Evolutionary conservation across 2,113 vertebrate genomes (phyloP).

Genomic region (Lamprotornis superbus): DNA sequence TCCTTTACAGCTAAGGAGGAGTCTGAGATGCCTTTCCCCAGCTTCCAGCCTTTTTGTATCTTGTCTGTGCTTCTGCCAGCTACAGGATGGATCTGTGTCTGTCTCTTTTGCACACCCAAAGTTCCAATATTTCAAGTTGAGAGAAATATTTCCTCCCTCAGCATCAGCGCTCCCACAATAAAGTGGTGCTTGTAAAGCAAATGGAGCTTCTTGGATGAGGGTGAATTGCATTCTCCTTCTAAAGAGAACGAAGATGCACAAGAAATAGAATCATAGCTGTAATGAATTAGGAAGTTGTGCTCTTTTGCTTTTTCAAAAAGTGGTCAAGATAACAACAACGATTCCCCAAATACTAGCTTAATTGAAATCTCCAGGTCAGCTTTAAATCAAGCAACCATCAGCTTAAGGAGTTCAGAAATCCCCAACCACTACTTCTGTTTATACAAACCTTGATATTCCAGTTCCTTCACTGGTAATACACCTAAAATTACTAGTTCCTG

Average conservation of each 20-base stretch:
- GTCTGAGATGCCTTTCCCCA: not conserved
- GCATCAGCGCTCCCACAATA: not conserved
- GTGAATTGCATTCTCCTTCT: not conserved
- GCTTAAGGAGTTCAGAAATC: not conserved
- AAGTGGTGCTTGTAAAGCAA: not conserved
- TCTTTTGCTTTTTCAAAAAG: not conserved
- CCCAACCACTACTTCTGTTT: not conserved
- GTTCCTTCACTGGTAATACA: not conserved
- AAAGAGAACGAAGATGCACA: not conserved
- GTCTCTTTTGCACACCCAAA: not conserved
- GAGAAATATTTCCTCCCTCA: not conserved
- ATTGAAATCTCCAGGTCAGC: not conserved
- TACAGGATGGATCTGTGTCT: not conserved
- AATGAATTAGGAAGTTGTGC: not conserved
- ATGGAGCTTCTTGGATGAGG: not conserved
- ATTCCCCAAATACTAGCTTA: not conserved
- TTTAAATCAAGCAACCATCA: not conserved
- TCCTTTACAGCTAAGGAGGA: not conserved
- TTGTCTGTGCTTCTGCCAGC: not conserved
- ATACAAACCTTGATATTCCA: not conserved
- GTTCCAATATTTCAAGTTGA: not conserved
- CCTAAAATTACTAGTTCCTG: not conserved
- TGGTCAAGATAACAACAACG: not conserved
- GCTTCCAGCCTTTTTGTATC: accelerated
- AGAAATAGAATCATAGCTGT: not conserved